Evolutionary conservation across 2,797 vertebrate genomes (phyloP).

Genomic region (Muraenolepis orangiensis): DNA sequence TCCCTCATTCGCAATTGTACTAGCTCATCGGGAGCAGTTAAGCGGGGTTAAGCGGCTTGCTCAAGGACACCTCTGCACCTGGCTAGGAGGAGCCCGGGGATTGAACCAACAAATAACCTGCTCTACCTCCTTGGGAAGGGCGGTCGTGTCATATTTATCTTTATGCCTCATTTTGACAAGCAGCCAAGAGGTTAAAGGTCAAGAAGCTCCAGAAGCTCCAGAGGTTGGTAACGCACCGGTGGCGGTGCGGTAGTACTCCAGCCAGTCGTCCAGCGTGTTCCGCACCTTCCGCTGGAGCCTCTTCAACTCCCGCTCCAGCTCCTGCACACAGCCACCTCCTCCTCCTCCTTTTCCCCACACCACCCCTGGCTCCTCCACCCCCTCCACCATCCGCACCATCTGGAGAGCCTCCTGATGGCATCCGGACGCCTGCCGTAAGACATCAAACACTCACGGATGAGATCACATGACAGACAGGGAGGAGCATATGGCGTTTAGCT

Average conservation of each 20-base stretch:
- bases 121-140: not conserved
- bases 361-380: conserved; percentile 36
- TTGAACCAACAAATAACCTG: not conserved
- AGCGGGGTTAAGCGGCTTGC: not conserved
- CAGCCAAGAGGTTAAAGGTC: not conserved
- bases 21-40: not conserved
- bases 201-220: not conserved
- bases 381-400: conserved; percentile 44
- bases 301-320: conserved; percentile 49
- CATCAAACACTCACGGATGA: conserved; percentile 21
- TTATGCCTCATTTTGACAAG: not conserved
- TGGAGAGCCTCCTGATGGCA: conserved; percentile 39
- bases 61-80: too few relatives aligned
- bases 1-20: not conserved
- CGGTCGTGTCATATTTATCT: not conserved
- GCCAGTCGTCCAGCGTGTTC: conserved; percentile 64
- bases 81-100: too few relatives aligned
- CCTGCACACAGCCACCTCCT: not conserved
- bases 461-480: conserved; percentile 11
- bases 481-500: conserved; percentile 20
- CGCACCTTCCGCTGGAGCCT: conserved; percentile 62
- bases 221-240: conserved; percentile 54
- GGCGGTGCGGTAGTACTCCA: conserved; percentile 63
- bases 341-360: conserved; percentile 40
- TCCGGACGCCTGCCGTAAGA: conserved; percentile 36